Evolutionary conservation across 2,888 invertebrate species (phyloP).

Genomic region (Trissoscelio sp.): DNA sequence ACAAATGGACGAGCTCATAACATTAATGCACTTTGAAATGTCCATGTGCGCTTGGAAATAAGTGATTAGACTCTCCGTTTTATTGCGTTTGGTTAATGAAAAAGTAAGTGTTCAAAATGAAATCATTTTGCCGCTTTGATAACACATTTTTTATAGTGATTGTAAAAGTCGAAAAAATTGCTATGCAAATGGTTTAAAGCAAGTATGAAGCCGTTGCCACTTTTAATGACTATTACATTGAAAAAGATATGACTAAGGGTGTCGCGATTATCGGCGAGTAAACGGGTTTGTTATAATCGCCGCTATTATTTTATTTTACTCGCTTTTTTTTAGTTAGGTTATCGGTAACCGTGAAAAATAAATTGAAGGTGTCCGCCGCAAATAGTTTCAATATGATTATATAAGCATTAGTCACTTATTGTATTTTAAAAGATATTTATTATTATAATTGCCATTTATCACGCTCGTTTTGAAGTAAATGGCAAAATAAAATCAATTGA

Average conservation of each 20-base stretch:
- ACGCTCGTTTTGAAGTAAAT: not conserved
- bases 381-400: constrained; percentile 26
- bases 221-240: constrained; percentile 37
- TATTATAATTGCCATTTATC: constrained; percentile 27
- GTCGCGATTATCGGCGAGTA: constrained; percentile 38
- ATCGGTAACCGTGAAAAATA: constrained; percentile 42
- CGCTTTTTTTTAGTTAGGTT: constrained; percentile 6
- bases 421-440: constrained; percentile 13
- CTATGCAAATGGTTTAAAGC: not conserved
- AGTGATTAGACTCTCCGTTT: constrained; percentile 13
- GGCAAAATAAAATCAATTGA: too few relatives aligned
- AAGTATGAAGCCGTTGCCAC: not conserved
- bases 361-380: constrained; percentile 3
- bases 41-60: not conserved
- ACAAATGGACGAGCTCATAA: constrained; percentile 8
- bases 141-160: constrained; percentile 3
- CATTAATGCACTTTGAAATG: constrained; percentile 1
- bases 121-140: not conserved
- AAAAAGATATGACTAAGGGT: constrained; percentile 33
- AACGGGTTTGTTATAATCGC: constrained; percentile 51
- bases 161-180: constrained; percentile 4
- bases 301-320: constrained; percentile 40
- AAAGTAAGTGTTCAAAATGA: not conserved
- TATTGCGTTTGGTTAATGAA: not conserved
- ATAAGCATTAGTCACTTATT: constrained; percentile 31